Evolutionary conservation across 2,888 invertebrate genomes (phyloP), one percentile per base, ranked within the genome.

Genomic region (Hemithea aestivaria): DNA sequence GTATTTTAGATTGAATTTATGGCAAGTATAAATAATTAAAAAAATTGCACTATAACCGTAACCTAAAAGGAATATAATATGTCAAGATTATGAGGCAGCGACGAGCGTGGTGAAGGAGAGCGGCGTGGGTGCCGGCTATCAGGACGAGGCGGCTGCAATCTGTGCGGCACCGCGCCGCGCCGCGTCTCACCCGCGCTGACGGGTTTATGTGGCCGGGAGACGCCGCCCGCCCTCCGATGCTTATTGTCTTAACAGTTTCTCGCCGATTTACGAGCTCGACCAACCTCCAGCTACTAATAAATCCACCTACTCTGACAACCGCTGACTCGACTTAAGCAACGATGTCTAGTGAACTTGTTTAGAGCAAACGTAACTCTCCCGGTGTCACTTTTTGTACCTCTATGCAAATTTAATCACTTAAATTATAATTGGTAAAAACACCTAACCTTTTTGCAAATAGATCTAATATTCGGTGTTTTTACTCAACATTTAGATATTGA

Each of bases 201-300:
- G 80, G 73, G 77, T 84, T 85, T 84, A 85, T 71, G 82, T 73
- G 64, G 58, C 61, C 58, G 61, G 62, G 58, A 66, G 65, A 48
- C 75, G 16, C 39, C 73, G 70, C 74, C 78, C 77, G 78, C 81
- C 81, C 72, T 76, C 78, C 54, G 60, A 71, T 60, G 70, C 69
- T 75, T 78, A 82, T 83, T 84, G 82, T 84, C 75, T 75, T 75
- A 80, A 78, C 78, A 72, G 73, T 64, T 60, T 71, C 63, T 62
- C 54, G 58, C 65, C 62, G 72, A 76, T 81, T 81, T 79, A 79
- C 71, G 76, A 75, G 65, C 62, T 58, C 60, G 62, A 58, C 59
- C 58, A 39, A 56, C 65, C 58, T 66, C 67, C 65, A 65, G 64
- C 65, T 63, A 63, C 55, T 59, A 65, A 66, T 66, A 66, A 66